Evolutionary conservation across 2,797 vertebrate species (phyloP), one percentile per base, ranked within the genome.

Genomic region (Arnoldichthys spilopterus): DNA sequence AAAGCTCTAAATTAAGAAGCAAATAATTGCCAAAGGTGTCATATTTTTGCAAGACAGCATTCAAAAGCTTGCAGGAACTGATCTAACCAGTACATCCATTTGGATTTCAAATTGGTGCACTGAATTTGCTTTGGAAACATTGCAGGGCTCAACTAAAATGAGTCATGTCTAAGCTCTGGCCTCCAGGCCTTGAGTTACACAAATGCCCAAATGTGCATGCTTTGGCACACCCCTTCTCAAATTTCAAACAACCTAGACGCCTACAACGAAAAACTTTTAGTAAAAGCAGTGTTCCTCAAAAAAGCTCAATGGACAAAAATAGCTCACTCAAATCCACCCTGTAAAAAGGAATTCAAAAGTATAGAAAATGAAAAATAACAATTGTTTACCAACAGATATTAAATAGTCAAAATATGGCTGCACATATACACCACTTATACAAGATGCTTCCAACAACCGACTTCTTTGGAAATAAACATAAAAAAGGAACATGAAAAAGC

Each of bases 151-250:
- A 43, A 4, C 45, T 54, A 9, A 43, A 72, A 28, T 32, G 22
- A 6, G 68, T 26, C 43, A 72, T 7, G 43, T 11, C 37, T 64
- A 4, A 58, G 9, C 20, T 20, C 61, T 24, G 47, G n/a, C 51
- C 37, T 51, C 26, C 26, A 20, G 37, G 40, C 40, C 47, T 67
- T 49, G 26, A 64, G 24, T 45, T 47, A 34, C 61, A 58, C 69
- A 72, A 43, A 64, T 26, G 26, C 45, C 43, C 16, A 22, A 40
- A 66, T 40, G 62, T 40, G 58, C 30, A 62, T 51, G 43, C 16
- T 32, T 13, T 34, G 76, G 67, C 58, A 77, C 53, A 47, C 30
- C 49, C 51, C 28, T 40, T 53, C 28, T 71, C 58, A 77, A 40
- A 47, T 71, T 53, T 58, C 26, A 37, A 24, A 37, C 30, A 66